Evolutionary conservation across 1,140 invertebrate genomes (phyloP).

Genomic region (Trypoxylus dichotomus): DNA sequence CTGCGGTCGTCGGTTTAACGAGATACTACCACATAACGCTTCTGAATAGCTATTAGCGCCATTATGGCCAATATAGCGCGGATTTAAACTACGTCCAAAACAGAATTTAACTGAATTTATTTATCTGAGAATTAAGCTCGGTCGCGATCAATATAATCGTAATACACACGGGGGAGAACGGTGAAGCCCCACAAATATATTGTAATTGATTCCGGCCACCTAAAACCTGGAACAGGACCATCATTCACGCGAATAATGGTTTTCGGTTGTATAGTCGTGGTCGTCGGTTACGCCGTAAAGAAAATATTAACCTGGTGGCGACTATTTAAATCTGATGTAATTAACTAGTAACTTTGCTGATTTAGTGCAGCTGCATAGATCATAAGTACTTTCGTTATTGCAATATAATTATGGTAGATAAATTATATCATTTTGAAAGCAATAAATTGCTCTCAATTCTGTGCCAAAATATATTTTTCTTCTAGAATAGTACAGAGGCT

Average conservation of each 20-base stretch:
- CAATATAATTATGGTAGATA: no score
- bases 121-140: slow-evolving; percentile 26
- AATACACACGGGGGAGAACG: neutral
- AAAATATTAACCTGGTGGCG: neutral
- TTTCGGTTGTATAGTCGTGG: neutral
- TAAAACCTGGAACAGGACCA: neutral
- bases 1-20: slow-evolving; percentile 51
- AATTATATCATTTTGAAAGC: no score
- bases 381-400: no score
- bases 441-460: no score
- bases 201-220: slow-evolving; percentile 17
- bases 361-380: no score
- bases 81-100: slow-evolving; percentile 43
- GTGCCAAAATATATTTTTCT: no score
- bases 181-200: slow-evolving; percentile 2
- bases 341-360: neutral
- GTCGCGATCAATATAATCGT: slow-evolving; percentile 17
- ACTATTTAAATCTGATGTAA: neutral
- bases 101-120: slow-evolving; percentile 32
- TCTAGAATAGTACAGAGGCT: no score
- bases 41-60: slow-evolving; percentile 49
- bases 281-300: neutral
- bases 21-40: slow-evolving; percentile 51
- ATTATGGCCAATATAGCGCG: slow-evolving; percentile 48
- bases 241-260: slow-evolving; percentile 16